Conservation (phyloP, 2,113 vertebrate species). For the Ibidorhyncha struthersii region DNA sequence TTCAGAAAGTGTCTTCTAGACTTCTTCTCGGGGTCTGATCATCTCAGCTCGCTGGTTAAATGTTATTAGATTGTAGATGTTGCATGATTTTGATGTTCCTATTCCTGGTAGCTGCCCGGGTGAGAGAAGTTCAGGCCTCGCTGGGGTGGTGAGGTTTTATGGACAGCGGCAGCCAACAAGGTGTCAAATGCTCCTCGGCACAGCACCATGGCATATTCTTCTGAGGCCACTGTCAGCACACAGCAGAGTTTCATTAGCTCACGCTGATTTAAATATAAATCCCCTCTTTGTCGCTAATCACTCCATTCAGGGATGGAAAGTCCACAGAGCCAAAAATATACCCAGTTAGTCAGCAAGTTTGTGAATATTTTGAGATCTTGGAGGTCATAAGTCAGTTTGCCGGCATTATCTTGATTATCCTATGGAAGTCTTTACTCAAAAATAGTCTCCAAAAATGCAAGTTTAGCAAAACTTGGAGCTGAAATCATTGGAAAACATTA, state of each 20-base stretch:
- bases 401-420: conserved; percentile 1
- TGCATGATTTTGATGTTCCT: background rate
- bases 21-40: background rate
- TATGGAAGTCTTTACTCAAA: conserved; percentile 19
- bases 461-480: conserved; percentile 9
- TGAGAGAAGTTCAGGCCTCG: background rate
- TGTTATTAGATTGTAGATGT: background rate
- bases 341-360: conserved; percentile 29
- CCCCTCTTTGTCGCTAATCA: background rate
- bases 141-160: background rate
- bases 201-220: accelerated
- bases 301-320: conserved; percentile 22
- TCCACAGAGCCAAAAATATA: conserved; percentile 20
- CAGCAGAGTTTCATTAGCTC: background rate
- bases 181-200: background rate
- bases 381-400: conserved; percentile 48
- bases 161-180: background rate
- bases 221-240: background rate
- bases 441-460: conserved; percentile 45
- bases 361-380: conserved; percentile 31
- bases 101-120: background rate
- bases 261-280: conserved; percentile 13
- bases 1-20: background rate
- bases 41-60: background rate
- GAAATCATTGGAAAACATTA: conserved; percentile 11